These are phyloP conservation scores for Hozukius guyotensis DNA, from an alignment of 2,797 vertebrate genomes.

Conservation along the genomic window DNA sequence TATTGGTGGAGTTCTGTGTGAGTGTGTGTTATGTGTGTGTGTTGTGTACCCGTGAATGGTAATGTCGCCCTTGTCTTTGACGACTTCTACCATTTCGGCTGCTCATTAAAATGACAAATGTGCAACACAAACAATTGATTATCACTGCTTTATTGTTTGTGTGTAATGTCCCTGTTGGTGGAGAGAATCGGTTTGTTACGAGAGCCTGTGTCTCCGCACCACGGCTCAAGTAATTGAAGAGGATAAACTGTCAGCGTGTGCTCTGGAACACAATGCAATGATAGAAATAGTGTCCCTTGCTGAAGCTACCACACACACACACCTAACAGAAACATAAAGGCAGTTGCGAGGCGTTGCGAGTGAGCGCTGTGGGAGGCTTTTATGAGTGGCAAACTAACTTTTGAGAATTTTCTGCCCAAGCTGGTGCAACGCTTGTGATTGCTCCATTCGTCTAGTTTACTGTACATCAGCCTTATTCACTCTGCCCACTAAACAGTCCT, in stretches of 20 bases:
- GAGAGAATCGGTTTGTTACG: conserved; percentile 17
- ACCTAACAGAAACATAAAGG: conserved; percentile 2
- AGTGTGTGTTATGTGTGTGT: background rate
- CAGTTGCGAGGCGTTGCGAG: background rate
- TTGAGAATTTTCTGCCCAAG: conserved; percentile 10
- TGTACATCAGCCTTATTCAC: conserved; percentile 46
- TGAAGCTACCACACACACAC: background rate
- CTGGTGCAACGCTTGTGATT: conserved; percentile 30
- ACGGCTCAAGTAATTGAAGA: conserved; percentile 35
- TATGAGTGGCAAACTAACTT: conserved; percentile 38
- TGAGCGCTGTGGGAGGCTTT: conserved; percentile 30
- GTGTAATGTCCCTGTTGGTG: conserved; percentile 25
- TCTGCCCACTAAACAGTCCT: conserved; percentile 46
- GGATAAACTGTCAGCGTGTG: conserved; percentile 26
- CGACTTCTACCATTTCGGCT: conserved; percentile 10
- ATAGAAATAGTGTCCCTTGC: conserved; percentile 8
- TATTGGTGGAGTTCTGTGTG: background rate
- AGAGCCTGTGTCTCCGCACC: background rate
- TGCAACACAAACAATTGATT: conserved; percentile 48
- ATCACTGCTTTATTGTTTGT: conserved; percentile 25
- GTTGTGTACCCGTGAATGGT: background rate
- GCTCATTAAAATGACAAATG: conserved; percentile 72
- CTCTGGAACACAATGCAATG: background rate
- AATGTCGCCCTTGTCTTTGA: conserved; percentile 28
- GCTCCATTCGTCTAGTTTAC: conserved; percentile 69